A percentile compares a stretch with the other conserved stretches of the same genome.
phyloP scores from a whole-genome alignment of 2,888 invertebrate genomes.

The Tachina lurida region DNA sequence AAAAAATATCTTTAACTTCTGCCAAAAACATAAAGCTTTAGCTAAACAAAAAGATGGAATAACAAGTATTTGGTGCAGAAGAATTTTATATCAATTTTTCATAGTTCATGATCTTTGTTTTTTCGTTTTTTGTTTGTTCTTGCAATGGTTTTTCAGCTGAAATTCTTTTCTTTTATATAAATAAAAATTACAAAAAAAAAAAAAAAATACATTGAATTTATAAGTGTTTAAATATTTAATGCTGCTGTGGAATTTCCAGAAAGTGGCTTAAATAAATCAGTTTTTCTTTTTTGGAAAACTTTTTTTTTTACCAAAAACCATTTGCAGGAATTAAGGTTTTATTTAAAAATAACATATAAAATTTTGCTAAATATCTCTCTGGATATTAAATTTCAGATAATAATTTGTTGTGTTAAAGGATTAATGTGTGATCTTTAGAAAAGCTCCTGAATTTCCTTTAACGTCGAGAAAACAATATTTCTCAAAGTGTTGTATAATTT shows the following conservation, averaged over 20 bases:
- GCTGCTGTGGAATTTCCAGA: conserved; percentile 1
- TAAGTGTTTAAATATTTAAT: conserved; percentile 23
- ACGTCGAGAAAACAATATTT: too few relatives aligned
- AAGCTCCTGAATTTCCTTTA: too few relatives aligned
- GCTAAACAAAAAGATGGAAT: conserved; percentile 23
- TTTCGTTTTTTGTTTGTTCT: not conserved
- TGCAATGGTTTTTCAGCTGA: conserved; percentile 8
- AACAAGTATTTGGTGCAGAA: conserved; percentile 57
- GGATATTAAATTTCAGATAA: too few relatives aligned
- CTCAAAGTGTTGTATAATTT: too few relatives aligned
- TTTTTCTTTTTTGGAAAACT: not conserved
- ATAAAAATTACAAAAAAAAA: not conserved
- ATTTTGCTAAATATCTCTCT: too few relatives aligned
- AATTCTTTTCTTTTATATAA: not conserved
- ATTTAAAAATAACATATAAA: not conserved
- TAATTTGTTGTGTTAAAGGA: too few relatives aligned
- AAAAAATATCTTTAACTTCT: conserved; percentile 29
- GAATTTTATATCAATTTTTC: conserved; percentile 58
- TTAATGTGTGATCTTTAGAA: too few relatives aligned
- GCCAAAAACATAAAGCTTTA: conserved; percentile 45
- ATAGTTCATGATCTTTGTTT: conserved; percentile 36
- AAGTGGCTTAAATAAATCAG: not conserved
- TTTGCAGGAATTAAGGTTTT: not conserved
- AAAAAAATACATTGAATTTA: not conserved
- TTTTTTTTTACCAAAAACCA: not conserved